A percentile compares a stretch with the other conserved stretches of the same genome.
These are phyloP conservation scores for Cantharis lateralis DNA, from an alignment of 2,888 invertebrate species.

Conservation along the genomic window DNA sequence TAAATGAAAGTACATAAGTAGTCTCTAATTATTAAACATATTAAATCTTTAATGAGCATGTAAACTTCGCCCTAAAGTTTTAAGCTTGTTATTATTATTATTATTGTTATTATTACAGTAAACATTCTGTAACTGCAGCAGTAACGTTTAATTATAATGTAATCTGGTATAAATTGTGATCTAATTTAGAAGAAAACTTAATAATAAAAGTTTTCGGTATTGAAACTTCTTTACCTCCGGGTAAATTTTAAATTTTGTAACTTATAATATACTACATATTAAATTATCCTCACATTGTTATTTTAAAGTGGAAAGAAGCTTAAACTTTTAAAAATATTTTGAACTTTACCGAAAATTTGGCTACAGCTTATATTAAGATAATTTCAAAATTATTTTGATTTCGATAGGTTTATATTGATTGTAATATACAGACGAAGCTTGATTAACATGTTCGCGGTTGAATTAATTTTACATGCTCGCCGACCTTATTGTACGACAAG, in stretches of 20 bases:
- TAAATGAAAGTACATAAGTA: not conserved
- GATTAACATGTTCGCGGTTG: not conserved
- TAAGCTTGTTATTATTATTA: not conserved
- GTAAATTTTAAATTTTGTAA: not conserved
- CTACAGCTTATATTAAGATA: not conserved
- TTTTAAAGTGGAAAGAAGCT: not conserved
- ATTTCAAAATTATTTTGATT: not conserved
- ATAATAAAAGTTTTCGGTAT: not conserved
- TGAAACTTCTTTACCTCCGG: not conserved
- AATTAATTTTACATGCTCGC: not conserved
- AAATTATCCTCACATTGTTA: not conserved
- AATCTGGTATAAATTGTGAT: not conserved
- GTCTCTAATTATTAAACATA: not conserved
- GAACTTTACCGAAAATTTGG: not conserved
- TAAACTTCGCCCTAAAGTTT: not conserved
- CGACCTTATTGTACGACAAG: not conserved
- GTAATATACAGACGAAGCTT: not conserved
- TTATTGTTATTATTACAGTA: not conserved
- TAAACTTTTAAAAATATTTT: not conserved
- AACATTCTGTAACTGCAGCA: not conserved
- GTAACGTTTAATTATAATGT: not conserved
- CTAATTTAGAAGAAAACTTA: not conserved
- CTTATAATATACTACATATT: not conserved
- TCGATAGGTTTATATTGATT: not conserved
- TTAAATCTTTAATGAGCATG: not conserved